Evolutionary conservation across 2,113 vertebrate species (phyloP).

Genomic region (Crotalus helleri): DNA sequence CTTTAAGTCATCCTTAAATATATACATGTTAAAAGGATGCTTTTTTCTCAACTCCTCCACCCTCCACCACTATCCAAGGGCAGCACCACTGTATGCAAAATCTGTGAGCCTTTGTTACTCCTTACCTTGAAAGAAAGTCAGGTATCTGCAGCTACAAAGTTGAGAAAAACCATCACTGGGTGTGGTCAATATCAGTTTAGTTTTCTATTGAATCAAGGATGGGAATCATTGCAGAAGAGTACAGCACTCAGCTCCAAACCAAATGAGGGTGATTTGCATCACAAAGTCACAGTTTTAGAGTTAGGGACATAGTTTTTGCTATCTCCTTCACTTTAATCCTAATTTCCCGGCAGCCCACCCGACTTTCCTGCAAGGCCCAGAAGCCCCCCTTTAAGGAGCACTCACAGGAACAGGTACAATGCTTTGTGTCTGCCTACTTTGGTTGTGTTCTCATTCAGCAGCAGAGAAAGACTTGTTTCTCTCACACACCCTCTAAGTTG

Average conservation of each 20-base stretch:
- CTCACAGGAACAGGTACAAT: neutral
- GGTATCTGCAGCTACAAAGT: neutral
- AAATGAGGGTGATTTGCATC: neutral
- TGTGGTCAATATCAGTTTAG: neutral
- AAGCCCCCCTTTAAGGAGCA: neutral
- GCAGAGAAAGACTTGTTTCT: neutral
- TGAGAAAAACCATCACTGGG: neutral
- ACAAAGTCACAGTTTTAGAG: neutral
- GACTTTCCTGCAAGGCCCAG: neutral
- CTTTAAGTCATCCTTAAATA: neutral
- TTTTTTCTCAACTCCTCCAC: neutral
- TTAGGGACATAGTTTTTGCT: neutral
- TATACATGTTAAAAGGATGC: neutral
- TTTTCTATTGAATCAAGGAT: neutral
- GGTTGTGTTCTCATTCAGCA: neutral
- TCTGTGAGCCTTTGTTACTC: neutral
- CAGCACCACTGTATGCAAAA: neutral
- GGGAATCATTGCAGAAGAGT: neutral
- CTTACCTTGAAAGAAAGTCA: neutral
- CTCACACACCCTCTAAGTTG: neutral
- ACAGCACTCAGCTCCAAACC: neutral
- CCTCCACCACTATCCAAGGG: neutral
- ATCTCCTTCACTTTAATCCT: neutral
- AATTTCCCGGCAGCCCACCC: neutral
- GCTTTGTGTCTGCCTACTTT: neutral